phyloP scores from a whole-genome alignment of 1,140 invertebrate species.

The Drosophila pectinifera region DNA sequence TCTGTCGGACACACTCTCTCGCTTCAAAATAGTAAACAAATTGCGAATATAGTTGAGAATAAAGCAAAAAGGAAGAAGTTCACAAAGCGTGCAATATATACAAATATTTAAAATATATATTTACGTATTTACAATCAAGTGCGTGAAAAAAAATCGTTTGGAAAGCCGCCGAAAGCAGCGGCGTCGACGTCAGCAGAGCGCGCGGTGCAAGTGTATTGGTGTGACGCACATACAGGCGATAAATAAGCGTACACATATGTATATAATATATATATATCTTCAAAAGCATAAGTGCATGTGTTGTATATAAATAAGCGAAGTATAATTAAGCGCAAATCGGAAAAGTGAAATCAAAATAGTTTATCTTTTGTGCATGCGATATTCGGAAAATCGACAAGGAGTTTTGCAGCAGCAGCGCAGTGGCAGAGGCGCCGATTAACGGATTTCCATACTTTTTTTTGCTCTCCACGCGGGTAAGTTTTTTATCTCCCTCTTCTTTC shows the following conservation, averaged over 20 bases:
- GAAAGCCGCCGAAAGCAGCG: conserved; percentile 51
- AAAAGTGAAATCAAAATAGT: conserved; percentile 69
- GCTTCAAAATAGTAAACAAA: conserved; percentile 37
- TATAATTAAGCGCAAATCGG: conserved; percentile 51
- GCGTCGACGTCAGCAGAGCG: conserved; percentile 43
- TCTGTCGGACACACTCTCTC: conserved; percentile 6
- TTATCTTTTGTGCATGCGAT: conserved; percentile 36
- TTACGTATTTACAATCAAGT: conserved; percentile 41
- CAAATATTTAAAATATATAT: conserved; percentile 21
- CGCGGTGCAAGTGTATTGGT: conserved; percentile 73
- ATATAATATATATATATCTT: conserved; percentile 20
- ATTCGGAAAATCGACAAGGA: conserved; percentile 58
- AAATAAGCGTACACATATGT: conserved; percentile 27
- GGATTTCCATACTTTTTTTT: conserved; percentile 73
- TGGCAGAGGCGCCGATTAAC: conserved; percentile 54
- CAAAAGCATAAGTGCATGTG: conserved; percentile 46
- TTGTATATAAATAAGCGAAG: conserved; percentile 36
- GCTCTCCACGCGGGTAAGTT: conserved; percentile 68
- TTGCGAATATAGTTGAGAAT: conserved; percentile 9
- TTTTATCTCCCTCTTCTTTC: conserved; percentile 4
- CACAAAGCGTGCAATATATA: conserved; percentile 28
- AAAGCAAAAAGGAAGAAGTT: background rate
- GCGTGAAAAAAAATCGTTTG: conserved; percentile 51
- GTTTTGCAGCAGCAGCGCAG: conserved; percentile 37
- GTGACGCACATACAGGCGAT: conserved; percentile 55